A percentile compares a stretch with the other conserved stretches of the same genome.
Evolutionary conservation across 2,113 vertebrate genomes (phyloP).

Genomic region (Apeltes quadracus): DNA sequence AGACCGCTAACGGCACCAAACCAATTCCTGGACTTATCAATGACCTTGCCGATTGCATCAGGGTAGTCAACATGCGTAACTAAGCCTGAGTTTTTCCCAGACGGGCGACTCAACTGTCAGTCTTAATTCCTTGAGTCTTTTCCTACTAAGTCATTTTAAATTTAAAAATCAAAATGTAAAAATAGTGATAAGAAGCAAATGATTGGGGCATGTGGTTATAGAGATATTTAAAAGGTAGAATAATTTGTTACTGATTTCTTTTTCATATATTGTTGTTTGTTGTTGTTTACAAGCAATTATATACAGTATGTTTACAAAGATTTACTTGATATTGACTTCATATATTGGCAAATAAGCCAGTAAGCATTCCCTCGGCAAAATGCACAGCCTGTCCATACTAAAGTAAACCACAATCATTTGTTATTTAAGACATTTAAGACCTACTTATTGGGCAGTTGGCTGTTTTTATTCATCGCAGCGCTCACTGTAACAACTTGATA

Average conservation of each 20-base stretch:
- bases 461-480: neutral
- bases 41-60: fast-evolving
- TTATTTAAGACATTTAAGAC: neutral
- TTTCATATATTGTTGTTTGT: neutral
- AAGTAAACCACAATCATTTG: neutral
- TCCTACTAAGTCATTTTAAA: neutral
- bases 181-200: neutral
- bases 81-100: neutral
- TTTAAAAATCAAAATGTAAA: neutral
- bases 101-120: neutral
- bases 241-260: neutral
- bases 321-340: neutral
- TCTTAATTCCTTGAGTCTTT: neutral
- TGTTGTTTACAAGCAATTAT: neutral
- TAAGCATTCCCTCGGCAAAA: neutral
- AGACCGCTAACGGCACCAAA: fast-evolving
- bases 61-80: neutral
- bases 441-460: neutral
- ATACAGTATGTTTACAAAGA: neutral
- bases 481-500: neutral
- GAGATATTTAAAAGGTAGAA: neutral
- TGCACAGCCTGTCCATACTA: neutral
- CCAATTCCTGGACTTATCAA: fast-evolving
- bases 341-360: neutral
- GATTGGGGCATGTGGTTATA: neutral